These are phyloP conservation scores for Ptilodon capucinus DNA, from an alignment of 2,888 invertebrate species.

Conservation along the genomic window DNA sequence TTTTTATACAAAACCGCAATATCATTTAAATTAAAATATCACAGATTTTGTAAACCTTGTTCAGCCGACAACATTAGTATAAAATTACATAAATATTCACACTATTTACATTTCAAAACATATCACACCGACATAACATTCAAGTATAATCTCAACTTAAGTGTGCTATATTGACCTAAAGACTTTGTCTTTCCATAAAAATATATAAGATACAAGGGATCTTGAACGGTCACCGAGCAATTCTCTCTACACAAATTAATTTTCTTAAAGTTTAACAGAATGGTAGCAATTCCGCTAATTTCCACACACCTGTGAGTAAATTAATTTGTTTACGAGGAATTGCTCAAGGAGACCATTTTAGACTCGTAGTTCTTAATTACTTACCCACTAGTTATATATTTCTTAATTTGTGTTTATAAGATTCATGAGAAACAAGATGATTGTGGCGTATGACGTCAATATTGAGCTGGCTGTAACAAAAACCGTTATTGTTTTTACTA, in stretches of 20 bases:
- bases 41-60: constrained; percentile 32
- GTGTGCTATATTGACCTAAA: not conserved
- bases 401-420: not conserved
- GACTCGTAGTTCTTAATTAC: not conserved
- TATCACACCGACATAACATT: not conserved
- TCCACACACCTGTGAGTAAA: too few relatives aligned
- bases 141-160: not conserved
- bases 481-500: too few relatives aligned
- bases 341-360: too few relatives aligned
- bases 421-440: not conserved
- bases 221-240: too few relatives aligned
- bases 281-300: too few relatives aligned
- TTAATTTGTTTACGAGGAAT: too few relatives aligned
- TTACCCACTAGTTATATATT: not conserved
- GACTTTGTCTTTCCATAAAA: not conserved
- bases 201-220: not conserved
- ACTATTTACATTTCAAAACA: not conserved
- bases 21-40: constrained; percentile 31
- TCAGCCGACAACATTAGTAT: constrained; percentile 9
- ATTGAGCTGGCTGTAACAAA: not conserved
- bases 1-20: not conserved
- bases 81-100: not conserved
- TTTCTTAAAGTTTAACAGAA: too few relatives aligned
- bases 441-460: not conserved
- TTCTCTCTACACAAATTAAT: too few relatives aligned